Conservation (phyloP, 2,113 vertebrate genomes). For the Diadophis punctatus region DNA sequence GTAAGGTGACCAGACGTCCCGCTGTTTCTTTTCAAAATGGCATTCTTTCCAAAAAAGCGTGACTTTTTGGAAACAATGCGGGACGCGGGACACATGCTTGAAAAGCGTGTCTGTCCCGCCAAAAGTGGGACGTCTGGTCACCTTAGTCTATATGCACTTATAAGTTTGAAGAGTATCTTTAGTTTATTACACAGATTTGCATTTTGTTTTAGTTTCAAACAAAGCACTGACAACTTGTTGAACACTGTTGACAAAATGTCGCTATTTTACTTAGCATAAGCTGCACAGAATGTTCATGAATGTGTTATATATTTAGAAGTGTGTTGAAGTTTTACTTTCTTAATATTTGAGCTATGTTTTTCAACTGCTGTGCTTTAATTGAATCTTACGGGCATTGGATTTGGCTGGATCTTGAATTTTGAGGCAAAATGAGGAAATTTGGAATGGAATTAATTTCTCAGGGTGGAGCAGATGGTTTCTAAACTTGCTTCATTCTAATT, state of each 20-base stretch:
- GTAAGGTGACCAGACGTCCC: no score
- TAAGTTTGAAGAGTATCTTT: slow-evolving; percentile 9
- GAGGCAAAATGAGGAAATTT: background rate
- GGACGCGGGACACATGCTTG: no score
- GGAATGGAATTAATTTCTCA: background rate
- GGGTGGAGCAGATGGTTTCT: background rate
- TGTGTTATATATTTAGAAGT: background rate
- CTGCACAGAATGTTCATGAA: background rate
- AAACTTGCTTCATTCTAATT: background rate
- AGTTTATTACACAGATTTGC: background rate
- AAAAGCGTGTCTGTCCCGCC: no score
- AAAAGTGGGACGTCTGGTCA: no score
- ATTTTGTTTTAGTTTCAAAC: background rate
- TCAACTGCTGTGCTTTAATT: background rate
- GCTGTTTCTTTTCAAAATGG: no score
- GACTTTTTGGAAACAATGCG: no score
- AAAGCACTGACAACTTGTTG: background rate
- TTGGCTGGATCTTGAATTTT: background rate
- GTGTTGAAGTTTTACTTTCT: background rate
- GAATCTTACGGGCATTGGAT: background rate
- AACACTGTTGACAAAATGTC: background rate
- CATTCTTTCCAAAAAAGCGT: no score
- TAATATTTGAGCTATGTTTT: background rate
- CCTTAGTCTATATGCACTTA: slow-evolving; percentile 32
- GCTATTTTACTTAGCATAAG: background rate